Evolutionary conservation across 2,113 vertebrate genomes (phyloP).

Genomic region (Silurus meridionalis): DNA sequence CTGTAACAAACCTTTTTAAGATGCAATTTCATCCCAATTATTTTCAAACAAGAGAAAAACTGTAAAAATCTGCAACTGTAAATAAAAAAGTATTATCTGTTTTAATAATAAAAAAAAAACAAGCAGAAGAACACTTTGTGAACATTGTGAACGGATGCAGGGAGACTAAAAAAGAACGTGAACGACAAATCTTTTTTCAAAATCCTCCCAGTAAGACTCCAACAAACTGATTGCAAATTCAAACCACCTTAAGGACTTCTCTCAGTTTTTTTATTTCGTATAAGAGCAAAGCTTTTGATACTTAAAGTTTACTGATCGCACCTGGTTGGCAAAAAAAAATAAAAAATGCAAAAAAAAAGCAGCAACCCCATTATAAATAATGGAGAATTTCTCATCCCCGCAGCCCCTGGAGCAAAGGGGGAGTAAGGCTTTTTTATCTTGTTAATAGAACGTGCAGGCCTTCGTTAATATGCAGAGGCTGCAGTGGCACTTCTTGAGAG

Average conservation of each 20-base stretch:
- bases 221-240: slow-evolving; percentile 12
- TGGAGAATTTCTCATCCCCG: slow-evolving; percentile 92
- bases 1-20: background rate
- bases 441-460: slow-evolving; percentile 99
- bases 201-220: slow-evolving; percentile 9
- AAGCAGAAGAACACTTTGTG: background rate
- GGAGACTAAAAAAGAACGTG: background rate
- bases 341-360: slow-evolving; percentile 49
- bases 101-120: background rate
- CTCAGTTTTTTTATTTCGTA: background rate
- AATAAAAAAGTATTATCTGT: background rate
- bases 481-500: slow-evolving; percentile 90
- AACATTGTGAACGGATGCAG: background rate
- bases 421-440: slow-evolving; percentile 91
- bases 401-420: slow-evolving; percentile 98
- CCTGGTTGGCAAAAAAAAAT: slow-evolving; percentile 75
- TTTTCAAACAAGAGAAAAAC: background rate
- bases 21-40: background rate
- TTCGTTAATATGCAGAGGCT: slow-evolving; percentile 99
- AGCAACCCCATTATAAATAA: slow-evolving; percentile 92
- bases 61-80: background rate
- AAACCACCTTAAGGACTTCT: background rate
- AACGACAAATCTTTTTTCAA: background rate
- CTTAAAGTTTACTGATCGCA: slow-evolving; percentile 79
- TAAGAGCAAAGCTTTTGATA: slow-evolving; percentile 69